Evolutionary conservation across 2,113 vertebrate species (phyloP).

Genomic region (Terrapene triunguis): DNA sequence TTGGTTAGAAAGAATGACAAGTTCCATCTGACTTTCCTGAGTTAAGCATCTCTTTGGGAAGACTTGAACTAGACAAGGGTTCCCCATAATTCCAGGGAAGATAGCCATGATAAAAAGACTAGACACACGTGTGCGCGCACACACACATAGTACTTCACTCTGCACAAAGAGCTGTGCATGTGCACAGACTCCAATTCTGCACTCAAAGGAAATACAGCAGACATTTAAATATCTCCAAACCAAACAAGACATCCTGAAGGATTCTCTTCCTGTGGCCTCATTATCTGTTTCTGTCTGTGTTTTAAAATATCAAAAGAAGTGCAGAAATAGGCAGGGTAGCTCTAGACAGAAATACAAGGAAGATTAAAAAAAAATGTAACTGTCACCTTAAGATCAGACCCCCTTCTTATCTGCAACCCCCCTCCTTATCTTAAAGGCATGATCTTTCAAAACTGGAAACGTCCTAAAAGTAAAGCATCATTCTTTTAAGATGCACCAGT

Average conservation of each 20-base stretch:
- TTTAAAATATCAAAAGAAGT: constrained; percentile 68
- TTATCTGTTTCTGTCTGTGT: constrained; percentile 71
- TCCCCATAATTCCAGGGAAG: constrained; percentile 28
- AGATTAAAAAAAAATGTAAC: background rate
- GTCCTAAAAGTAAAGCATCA: background rate
- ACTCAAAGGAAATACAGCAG: constrained; percentile 81
- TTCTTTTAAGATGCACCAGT: background rate
- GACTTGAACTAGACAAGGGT: background rate
- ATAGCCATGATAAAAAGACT: constrained; percentile 51
- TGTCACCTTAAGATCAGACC: background rate
- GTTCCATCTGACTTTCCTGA: constrained; percentile 30
- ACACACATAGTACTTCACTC: background rate
- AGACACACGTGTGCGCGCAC: constrained; percentile 36
- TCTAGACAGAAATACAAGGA: constrained; percentile 20
- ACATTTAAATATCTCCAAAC: constrained; percentile 83
- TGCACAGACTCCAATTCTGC: constrained; percentile 55
- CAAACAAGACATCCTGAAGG: constrained; percentile 82
- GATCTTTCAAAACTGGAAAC: background rate
- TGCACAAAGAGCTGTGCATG: constrained; percentile 52
- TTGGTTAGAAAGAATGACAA: background rate
- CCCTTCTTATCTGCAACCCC: background rate
- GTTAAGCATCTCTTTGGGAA: constrained; percentile 25
- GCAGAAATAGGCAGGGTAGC: constrained; percentile 9
- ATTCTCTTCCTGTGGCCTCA: constrained; percentile 76
- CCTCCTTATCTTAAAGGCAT: background rate